These are phyloP conservation scores for Leuciscus idus DNA, from an alignment of 2,113 vertebrate genomes.

Conservation along the genomic window DNA sequence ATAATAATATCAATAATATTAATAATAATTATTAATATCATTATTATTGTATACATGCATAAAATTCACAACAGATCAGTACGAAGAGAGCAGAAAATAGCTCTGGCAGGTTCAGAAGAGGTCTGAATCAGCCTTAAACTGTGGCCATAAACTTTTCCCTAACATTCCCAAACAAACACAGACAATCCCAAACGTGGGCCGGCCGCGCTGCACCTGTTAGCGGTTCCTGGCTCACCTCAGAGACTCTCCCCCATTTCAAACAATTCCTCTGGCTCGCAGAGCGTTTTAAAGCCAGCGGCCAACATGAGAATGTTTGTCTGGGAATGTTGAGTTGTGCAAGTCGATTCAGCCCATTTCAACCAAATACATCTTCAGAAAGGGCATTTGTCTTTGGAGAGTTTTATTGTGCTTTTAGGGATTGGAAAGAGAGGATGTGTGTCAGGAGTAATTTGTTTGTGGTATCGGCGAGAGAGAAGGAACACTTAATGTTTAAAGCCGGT, in stretches of 20 bases:
- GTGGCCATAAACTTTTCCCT: conserved; percentile 2
- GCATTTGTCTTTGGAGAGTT: conserved; percentile 30
- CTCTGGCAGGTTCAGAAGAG: conserved; percentile 3
- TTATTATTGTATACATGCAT: no score
- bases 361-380: conserved; percentile 31
- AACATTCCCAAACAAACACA: conserved; percentile 23
- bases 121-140: not conserved
- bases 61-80: not conserved
- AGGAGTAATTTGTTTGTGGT: conserved; percentile 41
- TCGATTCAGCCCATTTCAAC: conserved; percentile 31
- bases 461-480: conserved; percentile 21
- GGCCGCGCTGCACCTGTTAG: conserved; percentile 27
- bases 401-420: not conserved
- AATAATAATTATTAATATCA: no score
- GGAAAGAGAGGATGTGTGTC: conserved; percentile 28
- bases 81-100: not conserved
- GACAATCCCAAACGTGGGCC: conserved; percentile 10
- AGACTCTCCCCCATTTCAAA: conserved; percentile 21
- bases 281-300: conserved; percentile 25
- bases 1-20: no score
- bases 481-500: conserved; percentile 38
- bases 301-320: conserved; percentile 37
- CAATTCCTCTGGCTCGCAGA: conserved; percentile 4
- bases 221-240: conserved; percentile 26
- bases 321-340: conserved; percentile 34